Conservation (phyloP, 2,888 invertebrate species). For the Anagyrus pseudococci region DNA sequence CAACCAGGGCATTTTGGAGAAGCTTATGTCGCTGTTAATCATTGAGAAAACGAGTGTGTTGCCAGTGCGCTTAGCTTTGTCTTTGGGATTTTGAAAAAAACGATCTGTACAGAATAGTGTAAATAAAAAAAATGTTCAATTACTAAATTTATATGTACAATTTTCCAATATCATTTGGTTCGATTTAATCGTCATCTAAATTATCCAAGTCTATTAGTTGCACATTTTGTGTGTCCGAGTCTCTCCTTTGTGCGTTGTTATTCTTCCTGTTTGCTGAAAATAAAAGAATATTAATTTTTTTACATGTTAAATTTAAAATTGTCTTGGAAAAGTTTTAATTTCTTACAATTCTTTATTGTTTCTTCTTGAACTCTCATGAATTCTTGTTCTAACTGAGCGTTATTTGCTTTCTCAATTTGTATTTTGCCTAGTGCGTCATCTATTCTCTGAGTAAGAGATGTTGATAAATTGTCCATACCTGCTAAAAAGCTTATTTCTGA, state of each 20-base stretch:
- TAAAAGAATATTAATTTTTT: conserved; percentile 5
- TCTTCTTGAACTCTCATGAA: conserved; percentile 49
- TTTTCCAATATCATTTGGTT: conserved; percentile 14
- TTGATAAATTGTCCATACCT: conserved; percentile 56
- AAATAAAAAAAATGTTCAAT: conserved; percentile 33
- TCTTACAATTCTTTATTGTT: conserved; percentile 30
- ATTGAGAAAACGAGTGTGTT: not conserved
- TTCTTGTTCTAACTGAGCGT: conserved; percentile 49
- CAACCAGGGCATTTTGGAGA: conserved; percentile 2
- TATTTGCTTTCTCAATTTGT: conserved; percentile 45
- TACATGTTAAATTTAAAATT: not conserved
- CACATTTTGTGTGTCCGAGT: not conserved
- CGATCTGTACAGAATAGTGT: conserved; percentile 38
- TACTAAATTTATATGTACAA: conserved; percentile 3
- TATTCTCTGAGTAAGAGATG: conserved; percentile 51
- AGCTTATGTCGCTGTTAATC: not conserved
- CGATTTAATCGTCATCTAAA: conserved; percentile 19
- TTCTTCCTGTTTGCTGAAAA: conserved; percentile 22
- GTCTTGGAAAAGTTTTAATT: not conserved
- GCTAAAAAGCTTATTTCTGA: conserved; percentile 53
- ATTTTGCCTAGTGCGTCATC: conserved; percentile 54
- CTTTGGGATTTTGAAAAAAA: conserved; percentile 22
- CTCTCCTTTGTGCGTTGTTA: conserved; percentile 3
- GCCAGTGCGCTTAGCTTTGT: conserved; percentile 7
- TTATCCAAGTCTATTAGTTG: conserved; percentile 28